Evolutionary conservation across 1,140 invertebrate genomes (phyloP).

Genomic region (Pseudomyrmex gracilis): DNA sequence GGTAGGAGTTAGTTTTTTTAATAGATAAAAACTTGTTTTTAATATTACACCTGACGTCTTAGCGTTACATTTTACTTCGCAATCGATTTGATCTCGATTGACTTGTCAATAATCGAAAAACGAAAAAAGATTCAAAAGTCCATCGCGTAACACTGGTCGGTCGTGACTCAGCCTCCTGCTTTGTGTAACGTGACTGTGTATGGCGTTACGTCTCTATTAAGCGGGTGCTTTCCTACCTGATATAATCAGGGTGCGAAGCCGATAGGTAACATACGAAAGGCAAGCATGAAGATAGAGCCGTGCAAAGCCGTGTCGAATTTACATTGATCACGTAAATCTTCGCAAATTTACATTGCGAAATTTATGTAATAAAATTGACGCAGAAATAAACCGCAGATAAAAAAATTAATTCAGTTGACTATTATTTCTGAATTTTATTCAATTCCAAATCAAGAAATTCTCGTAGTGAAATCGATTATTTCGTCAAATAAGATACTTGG

Average conservation of each 20-base stretch:
- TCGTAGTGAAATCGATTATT: conserved; percentile 8
- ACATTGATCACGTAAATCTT: background rate
- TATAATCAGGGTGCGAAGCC: conserved; percentile 45
- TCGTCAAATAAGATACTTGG: background rate
- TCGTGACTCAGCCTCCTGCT: conserved; percentile 47
- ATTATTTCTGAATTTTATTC: background rate
- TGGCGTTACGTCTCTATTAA: conserved; percentile 61
- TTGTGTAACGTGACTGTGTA: conserved; percentile 63
- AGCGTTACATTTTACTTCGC: background rate
- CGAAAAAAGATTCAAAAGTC: conserved; percentile 25
- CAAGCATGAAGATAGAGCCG: background rate
- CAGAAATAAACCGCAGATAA: background rate
- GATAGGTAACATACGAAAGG: conserved; percentile 45
- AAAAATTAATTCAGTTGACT: conserved; percentile 12
- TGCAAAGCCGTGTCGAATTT: background rate
- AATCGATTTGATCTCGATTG: conserved; percentile 26
- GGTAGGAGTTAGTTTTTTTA: no score
- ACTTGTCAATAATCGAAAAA: conserved; percentile 37
- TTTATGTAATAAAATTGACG: background rate
- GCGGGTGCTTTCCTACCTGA: conserved; percentile 47
- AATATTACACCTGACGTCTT: background rate
- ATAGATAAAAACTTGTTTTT: no score
- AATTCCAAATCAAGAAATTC: conserved; percentile 19
- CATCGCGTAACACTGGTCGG: conserved; percentile 53
- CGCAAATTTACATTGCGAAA: no score